phyloP scores from a whole-genome alignment of 2,888 invertebrate species.

The Papilio gigon region DNA sequence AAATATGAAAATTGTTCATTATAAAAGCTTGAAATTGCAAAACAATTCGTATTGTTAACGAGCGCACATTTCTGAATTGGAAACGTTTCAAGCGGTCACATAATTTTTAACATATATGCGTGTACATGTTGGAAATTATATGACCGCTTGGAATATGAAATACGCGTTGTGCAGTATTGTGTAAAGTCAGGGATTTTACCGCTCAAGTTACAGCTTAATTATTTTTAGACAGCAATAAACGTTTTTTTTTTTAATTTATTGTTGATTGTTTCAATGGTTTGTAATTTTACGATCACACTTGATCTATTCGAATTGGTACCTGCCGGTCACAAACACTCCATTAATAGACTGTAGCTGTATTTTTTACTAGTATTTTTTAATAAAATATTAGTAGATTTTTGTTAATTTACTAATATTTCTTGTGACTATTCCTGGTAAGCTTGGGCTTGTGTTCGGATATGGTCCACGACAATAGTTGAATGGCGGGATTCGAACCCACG shows the following conservation, averaged over 20 bases:
- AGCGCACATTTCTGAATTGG: slow-evolving; percentile 21
- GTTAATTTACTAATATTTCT: too few species aligned
- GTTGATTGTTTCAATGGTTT: not conserved
- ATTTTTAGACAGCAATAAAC: not conserved
- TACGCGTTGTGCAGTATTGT: slow-evolving; percentile 15
- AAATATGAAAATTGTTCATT: slow-evolving; percentile 10
- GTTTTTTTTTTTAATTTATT: not conserved
- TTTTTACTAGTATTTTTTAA: too few species aligned
- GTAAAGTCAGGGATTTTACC: slow-evolving; percentile 25
- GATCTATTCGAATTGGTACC: not conserved
- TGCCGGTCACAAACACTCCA: too few species aligned
- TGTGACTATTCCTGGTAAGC: too few species aligned
- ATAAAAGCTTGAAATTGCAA: slow-evolving; percentile 11
- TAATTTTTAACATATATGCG: slow-evolving; percentile 26
- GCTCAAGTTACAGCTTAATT: not conserved
- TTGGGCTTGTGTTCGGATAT: too few species aligned
- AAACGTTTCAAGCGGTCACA: slow-evolving; percentile 23
- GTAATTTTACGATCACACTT: not conserved
- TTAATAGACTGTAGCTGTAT: too few species aligned
- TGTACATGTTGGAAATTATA: too few species aligned
- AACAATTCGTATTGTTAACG: slow-evolving; percentile 18
- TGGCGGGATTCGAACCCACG: too few species aligned
- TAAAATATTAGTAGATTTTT: too few species aligned
- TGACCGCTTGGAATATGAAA: slow-evolving; percentile 29
- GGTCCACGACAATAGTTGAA: too few species aligned